These are phyloP conservation scores for Sitobion miscanthi DNA, from an alignment of 1,140 invertebrate genomes.

Conservation along the genomic window DNA sequence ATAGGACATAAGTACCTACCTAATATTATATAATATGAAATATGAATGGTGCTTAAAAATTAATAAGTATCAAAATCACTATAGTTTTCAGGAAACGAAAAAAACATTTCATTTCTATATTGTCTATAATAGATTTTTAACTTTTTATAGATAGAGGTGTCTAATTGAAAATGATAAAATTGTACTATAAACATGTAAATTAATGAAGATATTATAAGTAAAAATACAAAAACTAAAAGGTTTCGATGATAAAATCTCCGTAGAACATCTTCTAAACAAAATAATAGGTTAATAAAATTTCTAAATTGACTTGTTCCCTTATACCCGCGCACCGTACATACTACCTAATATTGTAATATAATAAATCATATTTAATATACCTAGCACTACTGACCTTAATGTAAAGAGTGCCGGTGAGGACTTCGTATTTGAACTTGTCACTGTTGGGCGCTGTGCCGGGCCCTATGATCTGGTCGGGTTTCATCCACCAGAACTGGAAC, in stretches of 20 bases:
- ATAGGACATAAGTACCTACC: background rate
- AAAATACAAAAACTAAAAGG: too few species aligned
- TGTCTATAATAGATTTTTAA: background rate
- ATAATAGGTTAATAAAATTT: background rate
- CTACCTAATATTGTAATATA: background rate
- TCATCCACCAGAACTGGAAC: constrained; percentile 74
- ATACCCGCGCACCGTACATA: background rate
- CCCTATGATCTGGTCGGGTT: constrained; percentile 67
- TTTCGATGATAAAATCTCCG: background rate
- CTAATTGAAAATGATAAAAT: background rate
- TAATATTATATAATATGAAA: background rate
- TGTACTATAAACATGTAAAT: background rate
- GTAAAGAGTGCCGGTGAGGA: constrained; percentile 70
- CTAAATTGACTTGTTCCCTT: background rate
- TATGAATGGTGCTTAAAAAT: background rate
- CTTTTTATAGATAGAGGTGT: background rate
- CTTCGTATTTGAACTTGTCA: constrained; percentile 74
- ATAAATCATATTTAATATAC: background rate
- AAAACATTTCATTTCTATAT: background rate
- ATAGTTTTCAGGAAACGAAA: background rate
- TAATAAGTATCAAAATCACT: background rate
- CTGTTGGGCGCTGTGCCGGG: constrained; percentile 69
- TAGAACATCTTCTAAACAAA: background rate
- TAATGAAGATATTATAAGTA: background rate
- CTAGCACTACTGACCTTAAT: constrained; percentile 67